phyloP scores from a whole-genome alignment of 2,113 vertebrate species.

The Hymenochirus boettgeri region DNA sequence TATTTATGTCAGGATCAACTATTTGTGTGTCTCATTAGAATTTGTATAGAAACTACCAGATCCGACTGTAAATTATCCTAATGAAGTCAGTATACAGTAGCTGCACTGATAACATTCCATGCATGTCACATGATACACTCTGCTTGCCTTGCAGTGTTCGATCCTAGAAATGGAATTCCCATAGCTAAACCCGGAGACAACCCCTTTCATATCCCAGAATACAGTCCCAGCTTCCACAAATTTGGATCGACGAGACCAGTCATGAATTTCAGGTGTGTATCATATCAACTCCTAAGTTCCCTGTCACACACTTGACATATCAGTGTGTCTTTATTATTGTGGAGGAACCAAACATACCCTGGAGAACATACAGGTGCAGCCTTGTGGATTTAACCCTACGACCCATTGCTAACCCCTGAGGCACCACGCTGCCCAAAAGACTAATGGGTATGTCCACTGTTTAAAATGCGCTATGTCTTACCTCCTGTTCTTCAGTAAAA shows the following conservation, averaged over 20 bases:
- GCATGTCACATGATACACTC: not conserved
- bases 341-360: no score
- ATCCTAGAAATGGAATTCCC: slow-evolving; percentile 34
- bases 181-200: slow-evolving; percentile 18
- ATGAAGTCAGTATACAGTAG: not conserved
- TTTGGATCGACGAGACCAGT: slow-evolving; percentile 16
- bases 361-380: no score
- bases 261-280: slow-evolving; percentile 40
- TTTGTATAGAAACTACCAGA: not conserved
- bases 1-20: not conserved
- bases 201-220: slow-evolving; percentile 13
- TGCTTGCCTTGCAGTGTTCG: slow-evolving; percentile 10
- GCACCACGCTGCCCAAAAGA: no score
- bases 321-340: no score
- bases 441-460: no score
- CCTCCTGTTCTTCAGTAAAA: no score
- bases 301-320: no score
- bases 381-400: no score
- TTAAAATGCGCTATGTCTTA: no score
- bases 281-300: no score
- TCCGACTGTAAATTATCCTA: not conserved
- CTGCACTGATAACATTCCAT: not conserved
- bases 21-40: not conserved
- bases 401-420: no score
- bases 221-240: slow-evolving; percentile 32